Conservation (phyloP, 1,140 invertebrate species). For the Drosophila lowei region DNA sequence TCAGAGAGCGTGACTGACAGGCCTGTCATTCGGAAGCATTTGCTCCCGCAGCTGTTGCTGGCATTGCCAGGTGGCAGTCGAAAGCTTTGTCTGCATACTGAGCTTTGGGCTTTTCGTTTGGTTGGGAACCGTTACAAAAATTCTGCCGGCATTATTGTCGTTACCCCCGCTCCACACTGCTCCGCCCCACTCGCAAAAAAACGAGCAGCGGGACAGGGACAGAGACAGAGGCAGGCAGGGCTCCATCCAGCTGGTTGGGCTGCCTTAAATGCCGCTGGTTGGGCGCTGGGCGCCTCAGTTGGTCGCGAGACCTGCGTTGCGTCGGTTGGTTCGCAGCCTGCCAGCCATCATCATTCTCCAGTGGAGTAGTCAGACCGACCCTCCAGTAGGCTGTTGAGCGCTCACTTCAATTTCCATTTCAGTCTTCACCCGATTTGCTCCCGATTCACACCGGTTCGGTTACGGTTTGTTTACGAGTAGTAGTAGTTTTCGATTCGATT, state of each 20-base stretch:
- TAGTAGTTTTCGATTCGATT: too few species aligned
- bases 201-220: neutral
- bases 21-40: neutral
- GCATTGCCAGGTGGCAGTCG: slow-evolving; percentile 44
- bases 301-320: slow-evolving; percentile 75
- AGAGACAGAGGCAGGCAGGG: too few species aligned
- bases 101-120: slow-evolving; percentile 35
- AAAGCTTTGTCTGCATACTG: slow-evolving; percentile 14
- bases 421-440: too few species aligned
- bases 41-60: neutral
- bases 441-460: neutral
- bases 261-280: slow-evolving; percentile 67
- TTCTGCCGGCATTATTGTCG: slow-evolving; percentile 36
- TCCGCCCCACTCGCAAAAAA: neutral
- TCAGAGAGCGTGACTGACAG: too few species aligned
- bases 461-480: slow-evolving; percentile 11
- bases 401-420: too few species aligned
- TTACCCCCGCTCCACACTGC: neutral
- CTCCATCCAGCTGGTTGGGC: neutral
- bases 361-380: too few species aligned
- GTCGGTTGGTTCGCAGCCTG: slow-evolving; percentile 43
- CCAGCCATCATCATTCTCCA: slow-evolving; percentile 1
- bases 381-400: too few species aligned
- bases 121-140: slow-evolving; percentile 37
- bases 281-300: slow-evolving; percentile 61